phyloP scores from a whole-genome alignment of 2,797 vertebrate species.

The Cephalopachus bancanus region DNA sequence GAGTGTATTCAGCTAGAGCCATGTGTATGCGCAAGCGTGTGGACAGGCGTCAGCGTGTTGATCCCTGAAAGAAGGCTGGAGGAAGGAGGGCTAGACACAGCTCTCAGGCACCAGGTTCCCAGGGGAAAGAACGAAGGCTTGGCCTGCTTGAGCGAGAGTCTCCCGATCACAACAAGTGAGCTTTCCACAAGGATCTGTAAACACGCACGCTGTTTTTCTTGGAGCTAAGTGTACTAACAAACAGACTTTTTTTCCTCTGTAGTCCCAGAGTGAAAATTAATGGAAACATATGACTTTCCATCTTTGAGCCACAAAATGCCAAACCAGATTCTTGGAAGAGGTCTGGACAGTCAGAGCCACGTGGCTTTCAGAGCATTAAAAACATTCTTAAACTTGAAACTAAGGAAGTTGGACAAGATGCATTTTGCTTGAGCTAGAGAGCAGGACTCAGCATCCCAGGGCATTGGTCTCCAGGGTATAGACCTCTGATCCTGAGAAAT shows the following conservation, averaged over 20 bases:
- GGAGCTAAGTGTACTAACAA: neutral
- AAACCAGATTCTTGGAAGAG: slow-evolving; percentile 67
- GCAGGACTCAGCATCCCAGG: neutral
- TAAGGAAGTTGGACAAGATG: neutral
- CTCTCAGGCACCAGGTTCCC: neutral
- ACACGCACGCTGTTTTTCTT: neutral
- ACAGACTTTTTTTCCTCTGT: neutral
- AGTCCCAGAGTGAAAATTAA: slow-evolving; percentile 64
- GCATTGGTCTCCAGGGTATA: neutral
- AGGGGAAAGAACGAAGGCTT: accelerated
- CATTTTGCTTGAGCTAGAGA: neutral
- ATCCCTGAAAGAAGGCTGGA: neutral
- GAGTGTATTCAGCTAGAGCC: neutral
- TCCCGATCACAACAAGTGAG: neutral
- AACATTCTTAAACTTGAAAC: neutral
- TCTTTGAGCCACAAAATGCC: slow-evolving; percentile 56
- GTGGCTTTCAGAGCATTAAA: neutral
- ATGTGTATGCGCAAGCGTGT: no score
- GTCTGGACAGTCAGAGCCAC: neutral
- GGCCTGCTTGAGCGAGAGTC: accelerated
- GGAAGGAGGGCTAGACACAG: no score
- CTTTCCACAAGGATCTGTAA: neutral
- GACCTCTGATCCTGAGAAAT: neutral
- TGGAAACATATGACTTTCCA: slow-evolving; percentile 62
- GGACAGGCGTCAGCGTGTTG: accelerated